A percentile compares a stretch with the other conserved stretches of the same genome.
Evolutionary conservation across 2,888 invertebrate species (phyloP).

Genomic region (Synanthedon andrenaeformis): DNA sequence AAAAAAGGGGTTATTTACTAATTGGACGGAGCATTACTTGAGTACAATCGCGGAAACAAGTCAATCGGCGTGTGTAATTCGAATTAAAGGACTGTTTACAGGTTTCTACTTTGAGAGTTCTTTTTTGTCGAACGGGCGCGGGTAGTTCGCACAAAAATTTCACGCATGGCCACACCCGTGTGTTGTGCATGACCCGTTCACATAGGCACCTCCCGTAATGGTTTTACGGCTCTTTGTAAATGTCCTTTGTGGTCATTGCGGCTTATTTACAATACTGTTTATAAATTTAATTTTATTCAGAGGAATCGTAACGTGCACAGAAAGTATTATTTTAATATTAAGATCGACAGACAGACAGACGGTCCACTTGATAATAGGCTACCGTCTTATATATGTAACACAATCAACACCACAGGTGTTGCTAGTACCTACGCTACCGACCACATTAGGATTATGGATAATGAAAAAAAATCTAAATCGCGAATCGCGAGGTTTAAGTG

Average conservation of each 20-base stretch:
- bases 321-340: too few relatives aligned
- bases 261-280: background rate
- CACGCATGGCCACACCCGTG: constrained; percentile 50
- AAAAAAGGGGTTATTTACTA: constrained; percentile 48
- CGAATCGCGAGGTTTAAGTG: too few relatives aligned
- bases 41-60: constrained; percentile 53
- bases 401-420: too few relatives aligned
- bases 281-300: background rate
- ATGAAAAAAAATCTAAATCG: too few relatives aligned
- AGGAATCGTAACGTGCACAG: too few relatives aligned
- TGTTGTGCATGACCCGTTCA: constrained; percentile 1
- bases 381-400: too few relatives aligned
- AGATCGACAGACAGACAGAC: too few relatives aligned
- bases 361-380: too few relatives aligned
- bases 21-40: constrained; percentile 42
- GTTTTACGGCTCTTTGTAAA: background rate
- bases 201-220: background rate
- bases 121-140: constrained; percentile 38
- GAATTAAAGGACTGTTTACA: constrained; percentile 63
- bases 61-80: constrained; percentile 60
- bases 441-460: too few relatives aligned
- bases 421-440: too few relatives aligned
- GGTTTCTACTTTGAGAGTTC: constrained; percentile 29
- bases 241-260: constrained; percentile 2
- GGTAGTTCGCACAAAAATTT: constrained; percentile 43